Conservation (phyloP, 2,113 vertebrate species). For the Carassius carassius region DNA sequence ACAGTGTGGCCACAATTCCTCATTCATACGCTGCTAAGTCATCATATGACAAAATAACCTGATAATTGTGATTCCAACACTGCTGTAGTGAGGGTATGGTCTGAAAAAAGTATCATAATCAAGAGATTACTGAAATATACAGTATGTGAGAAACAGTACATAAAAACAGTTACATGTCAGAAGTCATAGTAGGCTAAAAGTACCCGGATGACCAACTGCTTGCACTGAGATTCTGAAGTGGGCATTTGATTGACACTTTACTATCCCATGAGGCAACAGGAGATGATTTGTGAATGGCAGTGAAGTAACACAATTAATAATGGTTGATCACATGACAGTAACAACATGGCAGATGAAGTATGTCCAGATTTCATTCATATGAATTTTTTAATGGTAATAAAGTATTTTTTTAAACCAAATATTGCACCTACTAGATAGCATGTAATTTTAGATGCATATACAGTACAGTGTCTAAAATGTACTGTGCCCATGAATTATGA, state of each 20-base stretch:
- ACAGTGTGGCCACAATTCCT: conserved; percentile 68
- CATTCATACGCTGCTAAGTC: conserved; percentile 50
- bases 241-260: neutral
- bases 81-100: conserved; percentile 65
- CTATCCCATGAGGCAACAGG: neutral
- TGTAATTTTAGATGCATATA: neutral
- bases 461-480: neutral
- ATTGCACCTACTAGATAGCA: neutral
- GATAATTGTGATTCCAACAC: conserved; percentile 71
- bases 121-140: neutral
- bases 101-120: conserved; percentile 52
- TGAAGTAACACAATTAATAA: too few species aligned
- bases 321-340: neutral
- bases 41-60: conserved; percentile 73
- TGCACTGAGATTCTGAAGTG: neutral
- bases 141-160: too few species aligned
- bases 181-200: too few species aligned
- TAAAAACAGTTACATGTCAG: too few species aligned
- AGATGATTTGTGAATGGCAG: neutral
- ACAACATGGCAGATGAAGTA: neutral
- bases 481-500: too few species aligned
- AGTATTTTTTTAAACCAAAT: neutral
- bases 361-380: neutral
- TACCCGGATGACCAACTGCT: neutral
- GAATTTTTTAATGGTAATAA: too few species aligned